These are phyloP conservation scores for Electrona antarctica DNA, from an alignment of 2,113 vertebrate genomes.

Conservation along the genomic window DNA sequence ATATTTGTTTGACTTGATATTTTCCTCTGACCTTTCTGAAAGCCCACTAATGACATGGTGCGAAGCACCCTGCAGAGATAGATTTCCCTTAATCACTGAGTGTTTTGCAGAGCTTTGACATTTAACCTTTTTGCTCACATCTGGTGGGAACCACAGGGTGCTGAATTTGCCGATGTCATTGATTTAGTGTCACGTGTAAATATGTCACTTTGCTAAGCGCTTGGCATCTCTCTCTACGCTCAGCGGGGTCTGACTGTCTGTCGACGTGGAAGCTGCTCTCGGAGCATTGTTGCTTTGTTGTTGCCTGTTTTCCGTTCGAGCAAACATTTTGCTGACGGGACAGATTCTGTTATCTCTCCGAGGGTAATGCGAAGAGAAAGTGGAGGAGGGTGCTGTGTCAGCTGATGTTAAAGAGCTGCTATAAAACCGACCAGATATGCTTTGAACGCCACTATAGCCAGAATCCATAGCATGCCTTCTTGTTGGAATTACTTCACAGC, in stretches of 20 bases:
- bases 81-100: conserved; percentile 41
- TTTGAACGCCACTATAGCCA: neutral
- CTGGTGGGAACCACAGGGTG: conserved; percentile 39
- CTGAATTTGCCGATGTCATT: conserved; percentile 50
- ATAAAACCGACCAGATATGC: conserved; percentile 2
- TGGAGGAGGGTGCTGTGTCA: conserved; percentile 21
- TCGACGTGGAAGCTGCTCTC: conserved; percentile 4
- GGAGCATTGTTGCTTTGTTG: conserved; percentile 13
- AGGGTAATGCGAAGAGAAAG: conserved; percentile 20
- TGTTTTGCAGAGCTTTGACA: conserved; percentile 56
- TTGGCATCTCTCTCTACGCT: neutral
- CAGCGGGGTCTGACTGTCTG: conserved; percentile 12
- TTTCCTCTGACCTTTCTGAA: conserved; percentile 59
- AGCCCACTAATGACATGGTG: conserved; percentile 33
- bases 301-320: neutral
- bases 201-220: neutral
- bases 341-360: conserved; percentile 5
- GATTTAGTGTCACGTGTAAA: conserved; percentile 36
- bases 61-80: conserved; percentile 21
- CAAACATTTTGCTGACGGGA: conserved; percentile 21
- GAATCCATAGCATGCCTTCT: neutral
- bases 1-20: neutral
- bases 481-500: neutral
- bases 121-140: conserved; percentile 66
- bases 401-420: conserved; percentile 10